These are phyloP conservation scores for Otus sunia DNA, from an alignment of 2,113 vertebrate species.

Conservation along the genomic window DNA sequence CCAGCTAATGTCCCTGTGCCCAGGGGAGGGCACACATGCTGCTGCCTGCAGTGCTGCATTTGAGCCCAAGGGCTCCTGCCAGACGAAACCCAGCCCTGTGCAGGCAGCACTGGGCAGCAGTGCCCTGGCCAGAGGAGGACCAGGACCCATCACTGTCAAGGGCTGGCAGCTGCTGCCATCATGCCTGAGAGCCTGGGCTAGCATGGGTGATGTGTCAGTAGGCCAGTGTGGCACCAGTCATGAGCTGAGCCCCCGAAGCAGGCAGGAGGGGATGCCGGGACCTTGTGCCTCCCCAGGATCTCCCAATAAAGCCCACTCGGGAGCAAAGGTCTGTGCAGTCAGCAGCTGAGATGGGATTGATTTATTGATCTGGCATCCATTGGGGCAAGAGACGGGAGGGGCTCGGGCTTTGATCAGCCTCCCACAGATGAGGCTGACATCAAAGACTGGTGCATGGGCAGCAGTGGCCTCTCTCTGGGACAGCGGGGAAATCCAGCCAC, in stretches of 20 bases:
- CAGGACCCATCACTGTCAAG: neutral
- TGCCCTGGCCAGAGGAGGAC: neutral
- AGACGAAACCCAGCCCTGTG: neutral
- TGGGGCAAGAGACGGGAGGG: neutral
- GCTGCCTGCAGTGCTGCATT: neutral
- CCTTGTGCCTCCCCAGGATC: neutral
- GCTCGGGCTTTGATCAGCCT: neutral
- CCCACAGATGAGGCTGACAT: neutral
- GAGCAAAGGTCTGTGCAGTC: neutral
- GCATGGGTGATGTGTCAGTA: neutral
- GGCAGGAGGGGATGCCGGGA: neutral
- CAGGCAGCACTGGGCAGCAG: neutral
- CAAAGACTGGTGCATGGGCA: neutral
- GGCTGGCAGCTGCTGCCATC: neutral
- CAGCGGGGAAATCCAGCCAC: rapidly evolving
- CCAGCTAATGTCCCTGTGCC: neutral
- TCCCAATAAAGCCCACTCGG: neutral
- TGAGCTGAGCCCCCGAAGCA: neutral
- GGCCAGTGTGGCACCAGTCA: neutral
- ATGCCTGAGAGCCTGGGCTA: neutral
- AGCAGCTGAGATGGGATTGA: neutral
- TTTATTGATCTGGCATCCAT: conserved; percentile 26
- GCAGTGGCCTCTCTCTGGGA: neutral
- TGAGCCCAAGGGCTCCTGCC: rapidly evolving
- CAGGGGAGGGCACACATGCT: neutral